Evolutionary conservation across 2,797 vertebrate species (phyloP), one percentile per base, ranked within the genome.

Genomic region (Heliangelus exortis): DNA sequence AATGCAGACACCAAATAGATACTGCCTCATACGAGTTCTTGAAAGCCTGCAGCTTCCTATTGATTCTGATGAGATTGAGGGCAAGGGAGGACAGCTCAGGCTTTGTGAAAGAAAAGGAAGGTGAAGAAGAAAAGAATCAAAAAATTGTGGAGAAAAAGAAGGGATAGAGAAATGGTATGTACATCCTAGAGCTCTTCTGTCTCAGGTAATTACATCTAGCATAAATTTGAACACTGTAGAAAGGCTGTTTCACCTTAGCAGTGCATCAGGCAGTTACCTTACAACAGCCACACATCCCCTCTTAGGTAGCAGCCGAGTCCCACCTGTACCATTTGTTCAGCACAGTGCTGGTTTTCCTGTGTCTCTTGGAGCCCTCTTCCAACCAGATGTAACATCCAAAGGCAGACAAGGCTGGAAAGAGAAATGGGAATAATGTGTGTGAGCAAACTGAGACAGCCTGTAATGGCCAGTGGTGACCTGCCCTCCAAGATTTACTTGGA

Each of bases 371-470:
- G 45, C 28, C 12, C 36, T 48, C 20, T 55, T 79, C 59, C 63
- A 54, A 6, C 9, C 16, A 61, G 23, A n/a, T 0, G 0, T 14
- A 54, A 31, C 1, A 5, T 31, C 15, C 33, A 28, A 17, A 31
- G 53, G 58, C 28, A 82, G 54, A 9, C 13, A 59, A 36, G 22
- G 18, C 29, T 79, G 54, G 19, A 29, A 65, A 21, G 23, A 87
- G 39, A 41, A 59, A 34, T 15, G 22, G 28, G 18, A 10, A 9
- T 48, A 15, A 25, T 6, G 31, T 1, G 0, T 22, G 7, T 15
- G 50, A 36, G 7, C 36, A 54, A 36, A 17, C 23, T 85, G 90
- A 73, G 68, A 33, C 76, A 21, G 36, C 55, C 21, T 80, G 59
- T 26, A 31, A 26, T 19, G 17, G 33, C 17, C 21, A 39, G 26